Base-by-base conservation (phyloP, 1,140 invertebrate genomes). In the Danaus plexippus region DNA sequence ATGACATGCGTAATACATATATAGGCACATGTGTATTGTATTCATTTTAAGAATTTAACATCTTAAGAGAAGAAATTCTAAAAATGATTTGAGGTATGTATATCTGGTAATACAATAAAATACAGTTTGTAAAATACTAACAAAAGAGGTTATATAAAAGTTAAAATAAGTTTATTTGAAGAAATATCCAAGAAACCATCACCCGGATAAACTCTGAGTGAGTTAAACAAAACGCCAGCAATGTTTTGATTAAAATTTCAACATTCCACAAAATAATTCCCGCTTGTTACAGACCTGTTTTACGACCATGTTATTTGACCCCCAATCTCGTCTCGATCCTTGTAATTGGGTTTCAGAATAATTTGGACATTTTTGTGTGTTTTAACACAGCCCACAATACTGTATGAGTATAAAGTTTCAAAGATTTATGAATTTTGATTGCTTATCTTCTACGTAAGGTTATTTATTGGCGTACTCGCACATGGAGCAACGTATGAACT, bases 311-410 rank as follows among this genome's bases (percentile, higher is more conserved):
- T 63, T 67, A 12, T 42, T 44, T 56, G 15, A 41, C 12, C 47
- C 9, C 51, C 63, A 59, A 72, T 66, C 54, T 48, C 54, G 62
- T 66, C 69, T 73, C 73, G 71, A 73, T 67, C 67, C 70, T 59
- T 64, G 61, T 58, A 57, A 66, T 57, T 57, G 61, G 18, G 58
- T 56, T 66, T 69, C 66, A 75, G 69, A 67, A 70, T 75, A 75
- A 75, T 75, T 68, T 64, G 54, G 66, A 64, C 63, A 67, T 61
- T 62, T 61, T 72, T 67, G 50, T 52, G 43, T 61, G 59, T 61
- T 58, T 59, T 53, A 52, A 61, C 54, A 51, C 43, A 2, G 22
- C 22, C 2, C 22, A 32, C 22, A 32, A 53, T 50, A 51, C 61
- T 51, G 43, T 47, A 55, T 47, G 52, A 32, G 22, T 32, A 32